phyloP scores from a whole-genome alignment of 2,888 invertebrate species.

The Micoletzkya japonica region DNA sequence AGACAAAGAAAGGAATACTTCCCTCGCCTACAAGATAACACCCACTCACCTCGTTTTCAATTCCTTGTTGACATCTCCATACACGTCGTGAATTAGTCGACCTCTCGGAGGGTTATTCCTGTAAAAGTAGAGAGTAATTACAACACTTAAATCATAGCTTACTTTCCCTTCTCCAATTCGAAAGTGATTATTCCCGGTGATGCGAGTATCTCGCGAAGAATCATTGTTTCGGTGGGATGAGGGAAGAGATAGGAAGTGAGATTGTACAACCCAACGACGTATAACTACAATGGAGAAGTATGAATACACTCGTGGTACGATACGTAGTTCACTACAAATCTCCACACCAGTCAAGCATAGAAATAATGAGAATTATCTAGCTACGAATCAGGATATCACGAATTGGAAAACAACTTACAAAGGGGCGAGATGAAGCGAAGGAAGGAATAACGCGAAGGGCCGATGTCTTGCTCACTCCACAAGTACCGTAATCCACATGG shows the following conservation, averaged over 20 bases:
- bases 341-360: no score
- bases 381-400: background rate
- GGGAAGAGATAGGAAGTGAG: constrained; percentile 7
- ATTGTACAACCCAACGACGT: constrained; percentile 7
- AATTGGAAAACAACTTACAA: background rate
- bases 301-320: background rate
- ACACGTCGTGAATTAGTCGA: constrained; percentile 2
- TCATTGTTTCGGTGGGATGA: constrained; percentile 4
- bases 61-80: constrained; percentile 14
- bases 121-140: background rate
- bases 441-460: background rate
- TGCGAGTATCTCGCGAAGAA: background rate
- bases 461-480: background rate
- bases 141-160: background rate
- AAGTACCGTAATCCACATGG: constrained; percentile 7
- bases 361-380: background rate
- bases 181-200: constrained; percentile 12
- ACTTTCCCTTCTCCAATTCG: constrained; percentile 25
- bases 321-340: no score
- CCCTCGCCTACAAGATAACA: no score
- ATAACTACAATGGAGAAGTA: background rate
- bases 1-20: background rate
- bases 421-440: background rate
- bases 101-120: constrained; percentile 23
- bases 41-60: background rate